phyloP scores from a whole-genome alignment of 2,113 vertebrate genomes.

The Nyctereutes procyonoides region DNA sequence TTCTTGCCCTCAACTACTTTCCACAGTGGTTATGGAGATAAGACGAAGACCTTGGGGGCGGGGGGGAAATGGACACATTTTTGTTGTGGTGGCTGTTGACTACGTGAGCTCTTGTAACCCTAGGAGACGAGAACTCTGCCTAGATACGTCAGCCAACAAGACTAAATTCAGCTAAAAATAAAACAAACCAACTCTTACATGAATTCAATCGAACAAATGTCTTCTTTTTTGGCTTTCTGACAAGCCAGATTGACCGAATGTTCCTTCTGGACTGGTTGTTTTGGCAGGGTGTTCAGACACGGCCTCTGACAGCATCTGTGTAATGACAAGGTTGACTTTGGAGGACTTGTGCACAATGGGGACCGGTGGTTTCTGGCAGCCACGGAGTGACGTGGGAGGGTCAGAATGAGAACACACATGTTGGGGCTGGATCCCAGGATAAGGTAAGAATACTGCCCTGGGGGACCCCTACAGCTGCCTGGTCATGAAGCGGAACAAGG shows the following conservation, averaged over 20 bases:
- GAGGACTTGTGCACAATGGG: not conserved
- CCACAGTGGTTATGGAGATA: not conserved
- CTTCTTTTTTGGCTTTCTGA: slow-evolving; percentile 12
- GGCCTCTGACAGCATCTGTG: not conserved
- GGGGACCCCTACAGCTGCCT: not conserved
- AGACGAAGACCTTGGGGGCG: not conserved
- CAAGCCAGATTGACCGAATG: not conserved
- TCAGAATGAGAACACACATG: not conserved
- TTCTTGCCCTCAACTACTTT: not conserved
- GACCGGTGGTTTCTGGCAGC: not conserved
- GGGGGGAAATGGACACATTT: not conserved
- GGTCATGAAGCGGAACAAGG: not conserved
- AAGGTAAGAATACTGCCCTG: not conserved
- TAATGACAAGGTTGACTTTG: slow-evolving; percentile 21
- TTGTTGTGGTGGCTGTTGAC: not conserved
- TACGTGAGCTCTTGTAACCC: not conserved
- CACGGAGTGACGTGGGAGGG: not conserved
- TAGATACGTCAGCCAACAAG: not conserved
- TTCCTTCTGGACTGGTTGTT: not conserved
- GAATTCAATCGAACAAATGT: slow-evolving; percentile 3
- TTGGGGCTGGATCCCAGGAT: not conserved
- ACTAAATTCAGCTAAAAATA: slow-evolving; percentile 39
- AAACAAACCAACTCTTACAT: not conserved
- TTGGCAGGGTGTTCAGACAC: not conserved
- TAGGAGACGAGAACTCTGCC: not conserved